phyloP scores from a whole-genome alignment of 2,797 vertebrate species.

The Lacerta bilineata region DNA sequence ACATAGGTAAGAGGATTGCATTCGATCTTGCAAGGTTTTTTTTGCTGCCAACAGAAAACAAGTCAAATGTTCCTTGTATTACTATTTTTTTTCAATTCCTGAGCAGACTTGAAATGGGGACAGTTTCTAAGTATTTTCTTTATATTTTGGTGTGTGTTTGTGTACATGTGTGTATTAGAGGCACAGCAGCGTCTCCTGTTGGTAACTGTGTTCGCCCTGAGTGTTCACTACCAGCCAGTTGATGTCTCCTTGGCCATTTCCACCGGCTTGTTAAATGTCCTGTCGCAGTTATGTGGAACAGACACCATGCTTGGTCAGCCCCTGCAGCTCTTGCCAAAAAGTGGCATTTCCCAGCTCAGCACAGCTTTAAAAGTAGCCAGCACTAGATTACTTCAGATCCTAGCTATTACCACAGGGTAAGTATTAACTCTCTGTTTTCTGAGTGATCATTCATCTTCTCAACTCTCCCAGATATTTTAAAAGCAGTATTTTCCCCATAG shows the following conservation, averaged over 20 bases:
- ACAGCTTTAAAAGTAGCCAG: slow-evolving; percentile 97
- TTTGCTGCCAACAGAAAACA: neutral
- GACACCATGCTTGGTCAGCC: slow-evolving; percentile 96
- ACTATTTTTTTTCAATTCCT: too few relatives aligned
- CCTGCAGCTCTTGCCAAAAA: slow-evolving; percentile 93
- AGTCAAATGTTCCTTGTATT: neutral
- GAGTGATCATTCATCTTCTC: neutral
- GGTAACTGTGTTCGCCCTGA: slow-evolving; percentile 97
- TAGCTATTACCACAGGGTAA: slow-evolving; percentile 98
- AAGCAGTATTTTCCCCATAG: neutral
- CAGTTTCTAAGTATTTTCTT: neutral
- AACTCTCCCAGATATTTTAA: neutral
- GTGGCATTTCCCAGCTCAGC: slow-evolving; percentile 94
- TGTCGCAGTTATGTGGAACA: slow-evolving; percentile 95
- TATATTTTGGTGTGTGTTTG: slow-evolving; percentile 29
- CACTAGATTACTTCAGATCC: slow-evolving; percentile 95
- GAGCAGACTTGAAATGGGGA: neutral
- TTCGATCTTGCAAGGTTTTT: neutral
- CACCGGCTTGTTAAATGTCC: slow-evolving; percentile 92
- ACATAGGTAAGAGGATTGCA: slow-evolving; percentile 85
- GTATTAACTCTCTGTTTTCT: slow-evolving; percentile 27
- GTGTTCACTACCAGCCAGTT: slow-evolving; percentile 96
- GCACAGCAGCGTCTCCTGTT: slow-evolving; percentile 96
- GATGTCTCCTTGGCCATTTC: slow-evolving; percentile 97
- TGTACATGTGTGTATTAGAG: slow-evolving; percentile 79